These are phyloP conservation scores for Budorcas taxicolor DNA, from an alignment of 2,113 vertebrate species.

Conservation along the genomic window DNA sequence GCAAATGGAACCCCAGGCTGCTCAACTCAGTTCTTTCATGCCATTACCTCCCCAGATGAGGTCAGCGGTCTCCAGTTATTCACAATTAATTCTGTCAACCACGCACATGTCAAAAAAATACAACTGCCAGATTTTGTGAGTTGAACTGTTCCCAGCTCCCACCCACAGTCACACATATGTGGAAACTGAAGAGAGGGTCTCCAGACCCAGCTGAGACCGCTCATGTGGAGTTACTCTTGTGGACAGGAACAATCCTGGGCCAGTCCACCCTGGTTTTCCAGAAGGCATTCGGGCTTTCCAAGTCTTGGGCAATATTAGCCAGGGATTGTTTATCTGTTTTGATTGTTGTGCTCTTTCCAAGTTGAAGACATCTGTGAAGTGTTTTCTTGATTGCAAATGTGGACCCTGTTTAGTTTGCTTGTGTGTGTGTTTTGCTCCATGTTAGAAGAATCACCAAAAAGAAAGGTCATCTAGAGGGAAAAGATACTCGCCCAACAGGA, in stretches of 20 bases:
- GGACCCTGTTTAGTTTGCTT: slow-evolving; percentile 45
- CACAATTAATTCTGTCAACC: not conserved
- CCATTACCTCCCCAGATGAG: not conserved
- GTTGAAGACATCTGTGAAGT: slow-evolving; percentile 69
- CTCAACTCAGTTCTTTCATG: not conserved
- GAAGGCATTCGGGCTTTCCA: not conserved
- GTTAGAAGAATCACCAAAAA: slow-evolving; percentile 9
- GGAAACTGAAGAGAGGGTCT: not conserved
- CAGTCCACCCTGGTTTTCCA: not conserved
- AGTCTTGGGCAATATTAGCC: slow-evolving; percentile 11
- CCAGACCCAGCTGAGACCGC: not conserved
- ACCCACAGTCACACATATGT: not conserved
- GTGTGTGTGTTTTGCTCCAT: slow-evolving; percentile 35
- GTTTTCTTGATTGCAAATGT: slow-evolving; percentile 65
- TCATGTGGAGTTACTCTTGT: accelerated
- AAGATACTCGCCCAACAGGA: not conserved
- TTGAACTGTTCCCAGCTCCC: not conserved
- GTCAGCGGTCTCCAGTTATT: not conserved
- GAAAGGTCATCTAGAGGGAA: slow-evolving; percentile 36
- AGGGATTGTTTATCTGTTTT: slow-evolving; percentile 48
- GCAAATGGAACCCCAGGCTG: not conserved
- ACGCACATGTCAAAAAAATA: not conserved
- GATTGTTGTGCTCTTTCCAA: slow-evolving; percentile 52
- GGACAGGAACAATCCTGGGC: no score
- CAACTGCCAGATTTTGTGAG: not conserved